These are phyloP conservation scores for Okamejei kenojei DNA, from an alignment of 2,797 vertebrate genomes.

Conservation along the genomic window DNA sequence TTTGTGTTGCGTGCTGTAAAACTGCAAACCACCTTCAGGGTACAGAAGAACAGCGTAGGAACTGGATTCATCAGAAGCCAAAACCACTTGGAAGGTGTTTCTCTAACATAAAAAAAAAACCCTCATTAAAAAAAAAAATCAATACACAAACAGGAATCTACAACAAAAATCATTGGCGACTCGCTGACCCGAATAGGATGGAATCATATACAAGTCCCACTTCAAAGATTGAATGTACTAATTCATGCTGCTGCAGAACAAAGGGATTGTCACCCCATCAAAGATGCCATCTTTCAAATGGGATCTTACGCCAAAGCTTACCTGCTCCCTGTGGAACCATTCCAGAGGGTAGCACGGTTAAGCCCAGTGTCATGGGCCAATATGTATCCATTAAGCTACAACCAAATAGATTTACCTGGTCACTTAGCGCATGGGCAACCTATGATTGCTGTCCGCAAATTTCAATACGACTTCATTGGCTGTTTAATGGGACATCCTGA, in stretches of 20 bases:
- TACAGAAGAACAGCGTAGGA: constrained; percentile 86
- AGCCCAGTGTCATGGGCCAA: not conserved
- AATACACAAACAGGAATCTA: not conserved
- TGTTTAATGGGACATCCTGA: not conserved
- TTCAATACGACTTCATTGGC: not conserved
- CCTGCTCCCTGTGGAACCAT: not conserved
- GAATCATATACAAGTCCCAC: not conserved
- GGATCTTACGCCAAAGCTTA: not conserved
- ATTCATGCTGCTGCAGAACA: too few relatives aligned
- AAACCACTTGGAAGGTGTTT: constrained; percentile 84
- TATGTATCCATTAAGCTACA: not conserved
- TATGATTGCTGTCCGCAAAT: not conserved
- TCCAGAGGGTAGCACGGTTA: not conserved
- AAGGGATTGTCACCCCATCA: too few relatives aligned
- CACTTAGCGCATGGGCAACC: not conserved
- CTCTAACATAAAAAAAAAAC: constrained; percentile 58
- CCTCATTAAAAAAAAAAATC: constrained; percentile 41
- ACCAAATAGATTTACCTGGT: not conserved
- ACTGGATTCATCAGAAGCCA: constrained; percentile 67
- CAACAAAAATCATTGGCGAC: not conserved
- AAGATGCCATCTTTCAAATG: not conserved
- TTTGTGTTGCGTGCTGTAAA: constrained; percentile 59
- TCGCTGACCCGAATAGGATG: not conserved
- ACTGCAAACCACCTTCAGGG: constrained; percentile 70
- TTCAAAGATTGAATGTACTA: not conserved